A percentile compares a stretch with the other conserved stretches of the same genome.
Conservation (phyloP, 1,140 invertebrate species). For the Drosophila nasuta region DNA sequence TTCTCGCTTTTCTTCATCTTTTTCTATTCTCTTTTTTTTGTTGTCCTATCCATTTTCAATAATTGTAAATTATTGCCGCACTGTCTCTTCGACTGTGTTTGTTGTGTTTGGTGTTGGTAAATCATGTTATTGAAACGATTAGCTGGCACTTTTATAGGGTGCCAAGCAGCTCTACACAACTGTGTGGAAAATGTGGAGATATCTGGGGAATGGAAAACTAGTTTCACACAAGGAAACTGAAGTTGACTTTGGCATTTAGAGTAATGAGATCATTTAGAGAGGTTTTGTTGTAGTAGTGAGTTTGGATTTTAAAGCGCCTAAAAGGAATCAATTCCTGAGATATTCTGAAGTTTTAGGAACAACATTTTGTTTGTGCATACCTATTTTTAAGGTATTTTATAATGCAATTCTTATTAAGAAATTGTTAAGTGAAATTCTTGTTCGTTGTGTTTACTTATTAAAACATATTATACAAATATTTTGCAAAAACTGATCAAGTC, state of each 20-base stretch:
- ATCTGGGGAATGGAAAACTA: constrained; percentile 11
- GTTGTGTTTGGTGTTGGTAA: constrained; percentile 68
- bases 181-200: not conserved
- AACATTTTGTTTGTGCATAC: not conserved
- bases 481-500: too few relatives aligned
- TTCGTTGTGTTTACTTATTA: too few relatives aligned
- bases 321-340: not conserved
- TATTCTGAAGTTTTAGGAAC: not conserved
- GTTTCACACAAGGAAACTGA: not conserved
- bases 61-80: constrained; percentile 76
- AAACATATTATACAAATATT: too few relatives aligned
- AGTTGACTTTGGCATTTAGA: not conserved
- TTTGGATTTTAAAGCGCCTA: not conserved
- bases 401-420: too few relatives aligned
- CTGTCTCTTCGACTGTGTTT: constrained; percentile 35
- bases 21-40: constrained; percentile 10
- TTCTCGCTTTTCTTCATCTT: constrained; percentile 36
- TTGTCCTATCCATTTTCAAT: constrained; percentile 61
- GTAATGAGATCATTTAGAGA: constrained; percentile 23
- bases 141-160: constrained; percentile 76
- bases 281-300: not conserved
- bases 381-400: too few relatives aligned
- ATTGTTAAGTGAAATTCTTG: too few relatives aligned
- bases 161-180: constrained; percentile 33
- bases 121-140: constrained; percentile 80